phyloP scores from a whole-genome alignment of 2,113 vertebrate genomes.

The Pteropus alecto region DNA sequence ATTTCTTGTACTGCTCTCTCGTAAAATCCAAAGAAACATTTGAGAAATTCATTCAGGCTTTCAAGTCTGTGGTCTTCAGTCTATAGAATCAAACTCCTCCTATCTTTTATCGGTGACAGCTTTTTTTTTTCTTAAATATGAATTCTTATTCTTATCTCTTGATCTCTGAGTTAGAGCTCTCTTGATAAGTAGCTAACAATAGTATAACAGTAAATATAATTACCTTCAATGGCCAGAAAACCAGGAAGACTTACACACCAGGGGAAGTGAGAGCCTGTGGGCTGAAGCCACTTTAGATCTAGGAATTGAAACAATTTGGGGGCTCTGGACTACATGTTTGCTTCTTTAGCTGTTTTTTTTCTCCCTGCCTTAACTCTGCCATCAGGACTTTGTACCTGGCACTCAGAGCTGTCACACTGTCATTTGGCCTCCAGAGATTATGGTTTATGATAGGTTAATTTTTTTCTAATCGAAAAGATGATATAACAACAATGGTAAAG shows the following conservation, averaged over 20 bases:
- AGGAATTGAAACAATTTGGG: not conserved
- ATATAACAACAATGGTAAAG: not conserved
- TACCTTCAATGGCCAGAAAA: not conserved
- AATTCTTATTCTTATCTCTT: not conserved
- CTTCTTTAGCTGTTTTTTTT: not conserved
- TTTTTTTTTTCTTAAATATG: not conserved
- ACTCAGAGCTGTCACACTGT: not conserved
- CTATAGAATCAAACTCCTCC: not conserved
- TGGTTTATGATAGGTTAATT: slow-evolving; percentile 14
- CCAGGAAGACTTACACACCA: not conserved
- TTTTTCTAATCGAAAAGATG: slow-evolving; percentile 35
- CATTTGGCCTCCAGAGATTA: slow-evolving; percentile 37
- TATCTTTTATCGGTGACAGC: not conserved
- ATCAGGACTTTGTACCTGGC: slow-evolving; percentile 43
- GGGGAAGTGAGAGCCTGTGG: not conserved
- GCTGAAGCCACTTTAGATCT: not conserved
- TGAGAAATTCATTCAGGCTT: not conserved
- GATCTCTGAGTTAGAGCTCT: not conserved
- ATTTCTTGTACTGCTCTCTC: slow-evolving; percentile 15
- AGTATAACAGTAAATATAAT: not conserved
- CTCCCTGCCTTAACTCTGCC: not conserved
- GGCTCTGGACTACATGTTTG: not conserved
- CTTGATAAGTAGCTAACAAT: not conserved
- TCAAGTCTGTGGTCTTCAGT: not conserved
- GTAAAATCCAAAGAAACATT: slow-evolving; percentile 43